Conservation (phyloP, 2,113 vertebrate genomes). For the human (Homo sapiens) region DNA sequence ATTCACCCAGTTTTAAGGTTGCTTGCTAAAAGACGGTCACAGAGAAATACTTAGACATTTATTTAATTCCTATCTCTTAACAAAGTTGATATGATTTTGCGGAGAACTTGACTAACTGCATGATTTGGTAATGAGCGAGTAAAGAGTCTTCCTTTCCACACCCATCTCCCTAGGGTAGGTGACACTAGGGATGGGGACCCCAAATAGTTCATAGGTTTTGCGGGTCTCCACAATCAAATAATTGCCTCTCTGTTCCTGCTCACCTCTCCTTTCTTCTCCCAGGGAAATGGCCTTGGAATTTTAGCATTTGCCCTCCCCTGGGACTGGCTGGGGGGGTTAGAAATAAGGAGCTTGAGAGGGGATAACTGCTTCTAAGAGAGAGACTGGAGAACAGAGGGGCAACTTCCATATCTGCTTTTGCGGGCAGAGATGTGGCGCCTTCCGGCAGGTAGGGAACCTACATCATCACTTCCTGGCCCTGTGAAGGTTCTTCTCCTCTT, state of each 20-base stretch:
- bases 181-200: background rate
- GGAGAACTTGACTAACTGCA: background rate
- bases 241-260: background rate
- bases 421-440: background rate
- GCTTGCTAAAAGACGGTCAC: background rate
- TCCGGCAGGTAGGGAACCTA: background rate
- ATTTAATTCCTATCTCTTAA: background rate
- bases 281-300: background rate
- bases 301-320: background rate
- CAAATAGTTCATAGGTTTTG: background rate
- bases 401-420: background rate
- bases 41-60: background rate
- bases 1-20: background rate
- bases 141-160: background rate
- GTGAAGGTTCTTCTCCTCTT: background rate
- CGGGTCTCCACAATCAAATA: background rate
- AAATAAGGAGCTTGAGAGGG: constrained; percentile 63
- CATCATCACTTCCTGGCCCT: background rate
- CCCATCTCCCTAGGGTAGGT: background rate
- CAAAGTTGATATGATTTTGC: background rate
- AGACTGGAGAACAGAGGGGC: background rate
- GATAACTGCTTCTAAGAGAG: background rate
- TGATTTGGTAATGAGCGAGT: background rate
- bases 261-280: background rate
- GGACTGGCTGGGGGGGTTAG: constrained; percentile 48